Percentiles rank a stretch among this genome's conserved stretches.
Conservation (phyloP, 2,888 invertebrate species). For the Hetaerina titia region DNA sequence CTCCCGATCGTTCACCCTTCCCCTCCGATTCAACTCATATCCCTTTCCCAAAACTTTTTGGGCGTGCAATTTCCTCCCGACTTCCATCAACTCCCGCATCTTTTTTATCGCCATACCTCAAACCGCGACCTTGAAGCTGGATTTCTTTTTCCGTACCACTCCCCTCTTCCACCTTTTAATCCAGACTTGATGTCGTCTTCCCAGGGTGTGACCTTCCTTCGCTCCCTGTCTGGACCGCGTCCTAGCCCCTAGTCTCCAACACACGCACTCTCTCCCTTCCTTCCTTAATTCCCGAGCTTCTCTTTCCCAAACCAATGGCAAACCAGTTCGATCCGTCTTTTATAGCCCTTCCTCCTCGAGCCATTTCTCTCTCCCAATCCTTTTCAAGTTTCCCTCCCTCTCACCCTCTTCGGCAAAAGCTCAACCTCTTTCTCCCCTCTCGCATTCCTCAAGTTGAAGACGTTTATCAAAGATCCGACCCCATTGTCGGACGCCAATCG, state of each 20-base stretch:
- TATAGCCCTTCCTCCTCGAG: not conserved
- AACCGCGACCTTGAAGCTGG: not conserved
- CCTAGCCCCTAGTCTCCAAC: not conserved
- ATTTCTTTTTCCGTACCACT: not conserved
- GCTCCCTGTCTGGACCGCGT: not conserved
- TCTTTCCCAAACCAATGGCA: not conserved
- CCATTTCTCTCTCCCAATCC: not conserved
- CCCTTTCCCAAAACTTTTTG: not conserved
- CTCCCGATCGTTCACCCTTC: not conserved
- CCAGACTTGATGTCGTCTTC: not conserved
- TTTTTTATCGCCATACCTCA: slow-evolving; percentile 28
- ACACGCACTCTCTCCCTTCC: not conserved
- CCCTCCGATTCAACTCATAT: not conserved
- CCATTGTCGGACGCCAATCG: slow-evolving; percentile 11
- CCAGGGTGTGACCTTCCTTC: not conserved
- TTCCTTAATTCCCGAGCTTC: not conserved
- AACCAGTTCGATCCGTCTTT: not conserved
- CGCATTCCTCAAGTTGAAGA: not conserved
- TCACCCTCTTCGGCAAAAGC: not conserved
- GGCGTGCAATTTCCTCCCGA: not conserved
- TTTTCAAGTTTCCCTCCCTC: not conserved
- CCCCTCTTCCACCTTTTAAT: not conserved
- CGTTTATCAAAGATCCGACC: not conserved
- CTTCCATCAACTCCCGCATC: not conserved
- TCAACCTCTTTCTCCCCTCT: not conserved